Base-by-base conservation (phyloP, 2,113 vertebrate genomes). In the Channa maculata region DNA sequence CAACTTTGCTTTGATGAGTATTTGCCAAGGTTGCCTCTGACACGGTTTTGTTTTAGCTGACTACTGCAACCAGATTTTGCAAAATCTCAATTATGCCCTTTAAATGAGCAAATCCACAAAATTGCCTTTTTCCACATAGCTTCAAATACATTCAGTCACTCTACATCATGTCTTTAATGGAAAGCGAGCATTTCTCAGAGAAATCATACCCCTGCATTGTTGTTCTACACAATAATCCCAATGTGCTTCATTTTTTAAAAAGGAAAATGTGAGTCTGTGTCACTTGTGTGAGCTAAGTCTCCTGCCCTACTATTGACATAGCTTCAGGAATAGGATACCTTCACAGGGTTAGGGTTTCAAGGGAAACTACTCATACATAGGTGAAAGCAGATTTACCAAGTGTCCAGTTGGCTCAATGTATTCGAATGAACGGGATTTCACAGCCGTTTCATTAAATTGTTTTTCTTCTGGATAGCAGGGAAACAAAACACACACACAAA, bases 91-190 rank as follows among this genome's bases (percentile, higher is more conserved):
- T 84, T 64, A 57, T 72, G 57, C 33, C 65, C 58, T 50, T 80
- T 6, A 75, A 75, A 63, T 81, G 74, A 58, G 78, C 60, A 80
- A 82, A 90, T 82, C 73, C 75, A 79, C 71, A 15, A 65, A 69
- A 67, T 50, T 43, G 45, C 71, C 54, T 54, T 6, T 10, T 48
- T 48, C 24, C 6, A 41, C 57, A 38, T 50, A 53, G 60, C 43
- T 41, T 15, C 64, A 45, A 65, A 46, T 8, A 65, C 44, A 79
- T 37, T 58, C 33, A 45, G 45, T 77, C 51, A 65, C 46, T 68
- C n/a, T 0, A 5, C 48, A 57, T 65, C 15, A 61, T 65, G 58
- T 65, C 46, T 69, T 58, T 36, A 15, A 63, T 50, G 1, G 4
- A 68, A 71, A 60, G 24, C 52, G 44, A 75, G 44, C 10, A 53